A percentile compares a stretch with the other conserved stretches of the same genome.
Evolutionary conservation across 2,113 vertebrate species (phyloP).

Genomic region (Cynopterus brachyotis): DNA sequence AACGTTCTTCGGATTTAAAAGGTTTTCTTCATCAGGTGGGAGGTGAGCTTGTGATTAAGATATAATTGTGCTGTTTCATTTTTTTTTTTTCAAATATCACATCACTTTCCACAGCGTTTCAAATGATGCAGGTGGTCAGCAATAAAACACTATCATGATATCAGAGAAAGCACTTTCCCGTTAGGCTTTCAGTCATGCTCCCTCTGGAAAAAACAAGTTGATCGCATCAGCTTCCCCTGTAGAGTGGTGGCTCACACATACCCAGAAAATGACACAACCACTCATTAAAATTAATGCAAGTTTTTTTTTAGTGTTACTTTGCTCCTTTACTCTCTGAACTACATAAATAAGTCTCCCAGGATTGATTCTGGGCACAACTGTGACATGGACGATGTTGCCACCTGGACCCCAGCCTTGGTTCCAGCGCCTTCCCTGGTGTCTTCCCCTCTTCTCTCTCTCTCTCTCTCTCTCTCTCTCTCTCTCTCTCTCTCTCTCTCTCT

Average conservation of each 20-base stretch:
- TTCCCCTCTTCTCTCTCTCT: too few relatives aligned
- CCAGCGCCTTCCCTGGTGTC: rapidly evolving
- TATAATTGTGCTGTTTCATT: not conserved
- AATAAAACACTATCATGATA: not conserved
- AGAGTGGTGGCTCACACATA: not conserved
- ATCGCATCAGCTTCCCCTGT: not conserved
- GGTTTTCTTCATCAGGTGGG: not conserved
- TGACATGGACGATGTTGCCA: rapidly evolving
- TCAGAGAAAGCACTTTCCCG: not conserved
- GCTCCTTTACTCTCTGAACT: not conserved
- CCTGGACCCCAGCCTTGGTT: not conserved
- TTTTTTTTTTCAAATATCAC: not conserved
- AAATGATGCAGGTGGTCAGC: not conserved
- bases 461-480: not conserved
- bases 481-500: not conserved
- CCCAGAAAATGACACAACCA: not conserved
- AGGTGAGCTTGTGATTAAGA: not conserved
- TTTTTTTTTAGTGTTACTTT: not conserved
- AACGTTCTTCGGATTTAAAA: not conserved
- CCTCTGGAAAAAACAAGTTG: not conserved
- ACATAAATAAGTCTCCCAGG: not conserved
- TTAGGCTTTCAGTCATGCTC: not conserved
- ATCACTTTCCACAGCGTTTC: not conserved
- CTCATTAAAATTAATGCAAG: not conserved
- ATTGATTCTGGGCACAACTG: not conserved